phyloP scores from a whole-genome alignment of 1,140 invertebrate species.

The Diorhabda sublineata region DNA sequence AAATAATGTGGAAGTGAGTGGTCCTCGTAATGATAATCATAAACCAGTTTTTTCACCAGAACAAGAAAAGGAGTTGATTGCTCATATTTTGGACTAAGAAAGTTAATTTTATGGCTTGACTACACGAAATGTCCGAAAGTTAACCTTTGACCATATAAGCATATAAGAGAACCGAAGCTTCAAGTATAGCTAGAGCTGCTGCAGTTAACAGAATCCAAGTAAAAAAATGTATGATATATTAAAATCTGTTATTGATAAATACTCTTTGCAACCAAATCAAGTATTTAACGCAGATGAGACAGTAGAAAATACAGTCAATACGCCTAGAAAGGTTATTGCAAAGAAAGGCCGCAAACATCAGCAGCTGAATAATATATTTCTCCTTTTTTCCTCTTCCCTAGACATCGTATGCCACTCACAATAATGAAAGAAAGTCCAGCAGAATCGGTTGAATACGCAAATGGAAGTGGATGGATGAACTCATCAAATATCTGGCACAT shows the following conservation, averaged over 20 bases:
- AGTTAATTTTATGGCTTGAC: conserved; percentile 29
- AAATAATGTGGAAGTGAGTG: conserved; percentile 1
- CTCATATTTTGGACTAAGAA: conserved; percentile 23
- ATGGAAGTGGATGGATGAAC: conserved; percentile 21
- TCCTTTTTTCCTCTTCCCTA: conserved; percentile 18
- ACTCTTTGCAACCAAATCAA: conserved; percentile 17
- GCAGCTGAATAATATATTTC: conserved; percentile 21
- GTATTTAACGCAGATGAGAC: conserved; percentile 51
- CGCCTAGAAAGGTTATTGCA: conserved; percentile 44
- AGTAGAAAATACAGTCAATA: conserved; percentile 44
- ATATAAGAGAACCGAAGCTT: conserved; percentile 30
- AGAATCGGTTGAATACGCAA: conserved; percentile 14
- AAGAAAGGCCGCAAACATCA: conserved; percentile 45
- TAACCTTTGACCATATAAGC: conserved; percentile 29
- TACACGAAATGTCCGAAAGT: conserved; percentile 19
- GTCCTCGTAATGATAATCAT: conserved; percentile 10
- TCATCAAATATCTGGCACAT: conserved; percentile 3
- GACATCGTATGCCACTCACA: conserved; percentile 5
- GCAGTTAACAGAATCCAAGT: conserved; percentile 39
- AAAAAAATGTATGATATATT: conserved; percentile 25
- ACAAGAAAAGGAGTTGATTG: conserved; percentile 25
- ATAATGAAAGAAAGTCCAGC: conserved; percentile 11
- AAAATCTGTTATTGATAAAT: background rate
- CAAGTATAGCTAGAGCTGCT: conserved; percentile 34
- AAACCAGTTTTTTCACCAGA: conserved; percentile 23